Percentiles rank a stretch among this genome's conserved stretches.
Conservation (phyloP, 2,113 vertebrate genomes). For the Stictonetta naevosa region DNA sequence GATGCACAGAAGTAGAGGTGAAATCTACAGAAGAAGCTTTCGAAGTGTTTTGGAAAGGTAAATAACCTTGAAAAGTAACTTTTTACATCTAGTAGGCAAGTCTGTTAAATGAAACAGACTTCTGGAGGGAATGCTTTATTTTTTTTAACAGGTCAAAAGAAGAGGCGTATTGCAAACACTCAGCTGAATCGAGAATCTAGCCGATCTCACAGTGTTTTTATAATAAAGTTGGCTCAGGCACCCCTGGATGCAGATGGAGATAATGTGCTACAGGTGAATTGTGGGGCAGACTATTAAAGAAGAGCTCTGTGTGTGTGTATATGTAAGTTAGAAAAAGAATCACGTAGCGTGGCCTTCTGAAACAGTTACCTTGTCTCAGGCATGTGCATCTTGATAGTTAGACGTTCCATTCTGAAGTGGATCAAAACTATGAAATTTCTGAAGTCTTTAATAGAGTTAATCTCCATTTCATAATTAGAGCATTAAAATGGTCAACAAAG, state of each 20-base stretch:
- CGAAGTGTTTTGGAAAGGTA: constrained; percentile 97
- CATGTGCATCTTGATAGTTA: rapidly evolving
- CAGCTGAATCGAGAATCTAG: constrained; percentile 94
- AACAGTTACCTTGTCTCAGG: rapidly evolving
- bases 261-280: constrained; percentile 88
- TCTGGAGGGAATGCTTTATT: not conserved
- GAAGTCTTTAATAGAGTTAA: not conserved
- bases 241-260: constrained; percentile 93
- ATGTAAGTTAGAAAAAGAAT: rapidly evolving
- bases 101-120: not conserved
- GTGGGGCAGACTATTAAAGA: rapidly evolving
- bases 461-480: rapidly evolving
- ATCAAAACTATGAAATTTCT: rapidly evolving
- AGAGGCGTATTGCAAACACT: constrained; percentile 86
- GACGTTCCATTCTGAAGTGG: not conserved
- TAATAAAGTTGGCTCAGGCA: constrained; percentile 92
- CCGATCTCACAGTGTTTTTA: constrained; percentile 94
- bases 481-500: rapidly evolving
- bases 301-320: rapidly evolving
- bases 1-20: constrained; percentile 95
- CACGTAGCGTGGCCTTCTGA: rapidly evolving
- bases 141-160: constrained; percentile 78
- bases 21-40: constrained; percentile 94
- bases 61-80: not conserved
- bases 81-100: not conserved